These are phyloP conservation scores for Amaurobius ferox DNA, from an alignment of 2,888 invertebrate species.

Conservation along the genomic window DNA sequence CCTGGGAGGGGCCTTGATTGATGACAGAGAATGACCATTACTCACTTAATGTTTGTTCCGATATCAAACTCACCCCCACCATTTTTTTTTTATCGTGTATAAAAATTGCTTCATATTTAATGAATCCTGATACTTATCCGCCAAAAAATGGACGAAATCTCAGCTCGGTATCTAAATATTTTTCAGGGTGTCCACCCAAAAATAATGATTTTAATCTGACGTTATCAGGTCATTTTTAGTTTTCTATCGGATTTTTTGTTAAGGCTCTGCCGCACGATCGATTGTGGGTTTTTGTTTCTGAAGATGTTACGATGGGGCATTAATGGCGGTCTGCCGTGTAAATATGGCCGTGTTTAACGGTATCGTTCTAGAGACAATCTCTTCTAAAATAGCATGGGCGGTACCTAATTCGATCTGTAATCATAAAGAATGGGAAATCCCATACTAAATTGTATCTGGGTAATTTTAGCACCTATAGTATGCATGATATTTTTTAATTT, in stretches of 20 bases:
- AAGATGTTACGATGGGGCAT: slow-evolving; percentile 21
- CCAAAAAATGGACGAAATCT: slow-evolving; percentile 27
- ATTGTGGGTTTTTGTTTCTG: slow-evolving; percentile 1
- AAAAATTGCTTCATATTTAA: slow-evolving; percentile 65
- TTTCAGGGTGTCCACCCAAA: slow-evolving; percentile 66
- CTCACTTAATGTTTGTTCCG: slow-evolving; percentile 69
- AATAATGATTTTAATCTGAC: slow-evolving; percentile 69
- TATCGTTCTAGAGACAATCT: slow-evolving; percentile 1
- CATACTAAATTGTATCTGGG: not conserved
- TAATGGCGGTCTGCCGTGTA: slow-evolving; percentile 35
- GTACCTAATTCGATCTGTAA: slow-evolving; percentile 6
- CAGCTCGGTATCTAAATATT: slow-evolving; percentile 65
- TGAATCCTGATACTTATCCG: slow-evolving; percentile 44
- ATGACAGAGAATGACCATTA: slow-evolving; percentile 64
- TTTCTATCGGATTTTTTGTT: slow-evolving; percentile 33
- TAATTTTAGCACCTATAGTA: not conserved
- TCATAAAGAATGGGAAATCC: not conserved
- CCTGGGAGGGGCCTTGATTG: slow-evolving; percentile 63
- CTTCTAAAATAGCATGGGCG: slow-evolving; percentile 40
- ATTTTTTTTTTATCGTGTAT: slow-evolving; percentile 27
- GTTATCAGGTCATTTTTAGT: slow-evolving; percentile 36
- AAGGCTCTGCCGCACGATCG: not conserved
- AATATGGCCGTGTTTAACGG: slow-evolving; percentile 41
- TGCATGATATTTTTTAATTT: too few species aligned
- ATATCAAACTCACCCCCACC: slow-evolving; percentile 31